Evolutionary conservation across 2,888 invertebrate genomes (phyloP).

Genomic region (Hirtodrosophila cameraria): DNA sequence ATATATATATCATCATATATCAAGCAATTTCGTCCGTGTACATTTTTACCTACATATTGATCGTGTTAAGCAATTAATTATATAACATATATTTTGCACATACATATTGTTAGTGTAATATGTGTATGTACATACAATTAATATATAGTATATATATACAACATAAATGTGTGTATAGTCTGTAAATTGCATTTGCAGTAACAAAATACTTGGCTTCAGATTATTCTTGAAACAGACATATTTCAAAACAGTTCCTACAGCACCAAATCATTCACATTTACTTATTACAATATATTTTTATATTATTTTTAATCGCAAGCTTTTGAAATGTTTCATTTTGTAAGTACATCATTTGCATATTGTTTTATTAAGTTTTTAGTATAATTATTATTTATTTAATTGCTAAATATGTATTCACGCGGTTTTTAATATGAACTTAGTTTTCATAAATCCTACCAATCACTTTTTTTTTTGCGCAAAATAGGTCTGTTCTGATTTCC

Average conservation of each 20-base stretch:
- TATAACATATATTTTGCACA: constrained; percentile 18
- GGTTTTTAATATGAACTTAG: constrained; percentile 3
- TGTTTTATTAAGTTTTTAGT: neutral
- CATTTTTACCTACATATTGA: constrained; percentile 20
- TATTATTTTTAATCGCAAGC: constrained; percentile 19
- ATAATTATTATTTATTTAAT: neutral
- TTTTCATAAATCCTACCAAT: neutral
- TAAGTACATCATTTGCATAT: constrained; percentile 1
- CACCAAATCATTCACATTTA: constrained; percentile 46
- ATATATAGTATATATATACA: constrained; percentile 5
- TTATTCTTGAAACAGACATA: constrained; percentile 26
- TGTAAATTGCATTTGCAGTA: constrained; percentile 32
- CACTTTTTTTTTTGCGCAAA: no score
- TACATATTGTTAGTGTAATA: constrained; percentile 28
- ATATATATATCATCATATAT: neutral
- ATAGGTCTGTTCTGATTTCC: no score
- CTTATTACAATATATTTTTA: constrained; percentile 10
- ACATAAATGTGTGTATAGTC: constrained; percentile 45
- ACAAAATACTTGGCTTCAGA: constrained; percentile 22
- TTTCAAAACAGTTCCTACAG: constrained; percentile 19
- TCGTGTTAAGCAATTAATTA: constrained; percentile 26
- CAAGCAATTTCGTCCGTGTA: constrained; percentile 31
- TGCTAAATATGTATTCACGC: neutral
- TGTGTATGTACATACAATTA: constrained; percentile 17
- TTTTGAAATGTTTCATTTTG: neutral